Conservation (phyloP, 2,888 invertebrate genomes). For the Drosophila niveifrons region DNA sequence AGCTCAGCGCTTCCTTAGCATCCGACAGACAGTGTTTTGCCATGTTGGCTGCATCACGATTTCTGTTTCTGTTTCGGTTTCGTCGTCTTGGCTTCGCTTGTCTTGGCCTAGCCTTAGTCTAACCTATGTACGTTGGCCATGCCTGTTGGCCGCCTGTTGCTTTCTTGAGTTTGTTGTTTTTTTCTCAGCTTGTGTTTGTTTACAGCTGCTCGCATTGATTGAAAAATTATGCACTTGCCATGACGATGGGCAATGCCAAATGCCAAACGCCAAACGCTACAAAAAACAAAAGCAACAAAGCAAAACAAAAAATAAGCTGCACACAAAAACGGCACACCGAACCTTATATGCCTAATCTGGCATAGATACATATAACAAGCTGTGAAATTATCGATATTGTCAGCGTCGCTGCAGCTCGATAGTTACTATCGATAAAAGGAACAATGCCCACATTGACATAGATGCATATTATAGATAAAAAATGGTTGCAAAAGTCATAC, state of each 20-base stretch:
- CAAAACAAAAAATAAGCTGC: slow-evolving; percentile 30
- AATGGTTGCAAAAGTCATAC: background rate
- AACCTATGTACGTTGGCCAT: slow-evolving; percentile 3
- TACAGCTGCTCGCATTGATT: slow-evolving; percentile 81
- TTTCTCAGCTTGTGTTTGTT: slow-evolving; percentile 65
- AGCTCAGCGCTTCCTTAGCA: slow-evolving; percentile 51
- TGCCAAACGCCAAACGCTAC: slow-evolving; percentile 56
- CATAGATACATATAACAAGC: slow-evolving; percentile 50
- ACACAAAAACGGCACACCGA: slow-evolving; percentile 48
- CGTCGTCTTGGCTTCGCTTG: slow-evolving; percentile 15
- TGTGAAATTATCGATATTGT: slow-evolving; percentile 10
- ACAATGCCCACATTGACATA: background rate
- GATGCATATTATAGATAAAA: slow-evolving; percentile 1
- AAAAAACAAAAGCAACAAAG: slow-evolving; percentile 11
- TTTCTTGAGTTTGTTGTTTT: slow-evolving; percentile 21
- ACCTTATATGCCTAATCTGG: slow-evolving; percentile 61
- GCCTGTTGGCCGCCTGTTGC: slow-evolving; percentile 51
- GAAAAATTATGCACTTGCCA: slow-evolving; percentile 81
- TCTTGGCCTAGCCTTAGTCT: slow-evolving; percentile 4
- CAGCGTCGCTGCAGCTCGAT: background rate
- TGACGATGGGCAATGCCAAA: slow-evolving; percentile 79
- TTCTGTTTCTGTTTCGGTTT: slow-evolving; percentile 39
- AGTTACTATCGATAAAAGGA: slow-evolving; percentile 3
- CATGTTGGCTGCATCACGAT: slow-evolving; percentile 57
- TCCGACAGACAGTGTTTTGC: slow-evolving; percentile 38